phyloP scores from a whole-genome alignment of 1,140 invertebrate species.

The Psilanteris sp. region DNA sequence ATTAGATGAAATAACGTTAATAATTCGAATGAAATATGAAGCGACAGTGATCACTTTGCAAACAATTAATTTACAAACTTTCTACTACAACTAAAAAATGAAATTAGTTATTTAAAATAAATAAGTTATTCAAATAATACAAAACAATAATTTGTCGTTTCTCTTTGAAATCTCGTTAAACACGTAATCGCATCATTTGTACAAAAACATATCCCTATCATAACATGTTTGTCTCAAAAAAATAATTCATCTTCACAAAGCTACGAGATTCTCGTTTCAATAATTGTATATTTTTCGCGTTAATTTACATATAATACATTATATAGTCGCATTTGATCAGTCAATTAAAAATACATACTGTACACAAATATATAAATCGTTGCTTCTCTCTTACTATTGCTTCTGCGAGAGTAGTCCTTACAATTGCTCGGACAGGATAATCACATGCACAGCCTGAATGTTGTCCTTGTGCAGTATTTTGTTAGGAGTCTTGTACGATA shows the following conservation, averaged over 20 bases:
- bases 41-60: too few relatives aligned
- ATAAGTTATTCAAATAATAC: conserved; percentile 12
- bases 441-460: conserved; percentile 77
- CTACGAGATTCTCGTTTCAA: conserved; percentile 46
- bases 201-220: conserved; percentile 39
- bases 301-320: conserved; percentile 70
- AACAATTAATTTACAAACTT: too few relatives aligned
- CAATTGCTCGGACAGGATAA: conserved; percentile 78
- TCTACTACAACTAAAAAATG: too few relatives aligned
- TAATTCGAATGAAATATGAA: too few relatives aligned
- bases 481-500: conserved; percentile 69
- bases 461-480: conserved; percentile 75
- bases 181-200: conserved; percentile 35
- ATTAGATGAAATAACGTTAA: too few relatives aligned
- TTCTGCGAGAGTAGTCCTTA: conserved; percentile 65
- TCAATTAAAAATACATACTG: conserved; percentile 62
- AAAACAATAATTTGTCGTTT: neutral
- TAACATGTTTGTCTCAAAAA: conserved; percentile 41
- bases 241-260: conserved; percentile 49
- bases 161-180: conserved; percentile 33
- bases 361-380: conserved; percentile 61
- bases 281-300: conserved; percentile 25
- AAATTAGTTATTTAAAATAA: neutral
- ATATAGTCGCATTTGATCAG: conserved; percentile 39
- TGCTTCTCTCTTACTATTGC: conserved; percentile 54